Evolutionary conservation across 1,140 invertebrate species (phyloP).

Genomic region (Linepithema humile): DNA sequence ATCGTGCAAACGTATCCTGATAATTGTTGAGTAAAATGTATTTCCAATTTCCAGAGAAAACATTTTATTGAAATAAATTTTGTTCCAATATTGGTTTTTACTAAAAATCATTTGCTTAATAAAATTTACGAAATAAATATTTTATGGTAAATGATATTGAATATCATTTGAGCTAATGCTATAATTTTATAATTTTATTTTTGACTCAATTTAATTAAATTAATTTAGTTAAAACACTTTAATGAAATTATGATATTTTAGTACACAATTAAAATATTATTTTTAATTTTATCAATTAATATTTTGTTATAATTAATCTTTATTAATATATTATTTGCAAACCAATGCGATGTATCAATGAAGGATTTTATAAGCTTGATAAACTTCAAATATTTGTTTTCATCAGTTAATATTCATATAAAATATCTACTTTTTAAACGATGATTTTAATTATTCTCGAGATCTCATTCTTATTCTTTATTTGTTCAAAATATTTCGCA

Average conservation of each 20-base stretch:
- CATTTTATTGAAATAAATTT: conserved; percentile 22
- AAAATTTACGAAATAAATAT: conserved; percentile 26
- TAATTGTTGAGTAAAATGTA: not conserved
- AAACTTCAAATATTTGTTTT: conserved; percentile 15
- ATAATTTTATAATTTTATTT: conserved; percentile 10
- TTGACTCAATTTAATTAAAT: conserved; percentile 34
- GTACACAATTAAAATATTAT: not conserved
- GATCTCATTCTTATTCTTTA: not conserved
- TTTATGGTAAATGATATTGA: not conserved
- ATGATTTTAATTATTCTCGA: not conserved
- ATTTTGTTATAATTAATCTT: conserved; percentile 3
- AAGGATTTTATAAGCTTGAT: not conserved
- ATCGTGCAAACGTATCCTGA: not conserved
- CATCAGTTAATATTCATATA: conserved; percentile 7
- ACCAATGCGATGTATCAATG: not conserved
- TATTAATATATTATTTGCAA: conserved; percentile 20
- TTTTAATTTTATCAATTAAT: conserved; percentile 29
- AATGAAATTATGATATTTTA: conserved; percentile 39
- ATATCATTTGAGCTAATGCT: not conserved
- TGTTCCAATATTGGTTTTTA: not conserved
- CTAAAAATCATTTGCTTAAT: not conserved
- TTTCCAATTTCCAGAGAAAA: not conserved
- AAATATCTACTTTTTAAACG: not conserved
- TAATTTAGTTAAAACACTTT: not conserved
- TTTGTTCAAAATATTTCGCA: not conserved